Conservation (phyloP, 2,888 invertebrate species). For the Drosophila seclusa region DNA sequence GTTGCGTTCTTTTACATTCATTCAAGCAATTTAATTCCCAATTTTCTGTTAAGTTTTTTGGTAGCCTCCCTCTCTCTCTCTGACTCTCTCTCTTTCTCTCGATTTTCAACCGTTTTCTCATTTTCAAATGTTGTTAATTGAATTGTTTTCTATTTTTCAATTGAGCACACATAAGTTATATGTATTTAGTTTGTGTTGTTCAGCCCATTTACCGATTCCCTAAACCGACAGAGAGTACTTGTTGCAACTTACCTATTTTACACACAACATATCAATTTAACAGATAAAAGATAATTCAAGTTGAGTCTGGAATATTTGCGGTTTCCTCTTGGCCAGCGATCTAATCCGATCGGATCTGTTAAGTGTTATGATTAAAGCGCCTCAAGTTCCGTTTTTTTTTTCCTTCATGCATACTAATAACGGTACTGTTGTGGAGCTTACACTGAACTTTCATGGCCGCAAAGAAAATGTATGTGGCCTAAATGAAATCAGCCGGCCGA, state of each 20-base stretch:
- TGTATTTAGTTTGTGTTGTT: neutral
- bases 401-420: conserved; percentile 39
- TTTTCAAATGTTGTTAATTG: conserved; percentile 10
- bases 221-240: neutral
- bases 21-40: neutral
- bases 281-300: neutral
- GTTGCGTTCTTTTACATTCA: neutral
- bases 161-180: neutral
- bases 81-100: too few relatives aligned
- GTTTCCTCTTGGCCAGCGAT: conserved; percentile 28
- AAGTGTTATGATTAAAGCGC: conserved; percentile 39
- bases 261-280: neutral
- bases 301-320: conserved; percentile 4
- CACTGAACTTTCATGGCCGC: conserved; percentile 53
- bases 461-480: conserved; percentile 28
- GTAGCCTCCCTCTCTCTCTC: neutral
- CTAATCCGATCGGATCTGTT: conserved; percentile 16
- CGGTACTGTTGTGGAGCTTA: conserved; percentile 34
- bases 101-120: neutral
- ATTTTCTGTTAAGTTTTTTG: conserved; percentile 11
- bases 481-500: conserved; percentile 37
- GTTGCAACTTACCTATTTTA: neutral
- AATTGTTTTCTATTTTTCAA: neutral
- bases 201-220: neutral
- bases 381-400: conserved; percentile 41